Conservation (phyloP, 2,888 invertebrate species). For the Gasteruption jaculator region DNA sequence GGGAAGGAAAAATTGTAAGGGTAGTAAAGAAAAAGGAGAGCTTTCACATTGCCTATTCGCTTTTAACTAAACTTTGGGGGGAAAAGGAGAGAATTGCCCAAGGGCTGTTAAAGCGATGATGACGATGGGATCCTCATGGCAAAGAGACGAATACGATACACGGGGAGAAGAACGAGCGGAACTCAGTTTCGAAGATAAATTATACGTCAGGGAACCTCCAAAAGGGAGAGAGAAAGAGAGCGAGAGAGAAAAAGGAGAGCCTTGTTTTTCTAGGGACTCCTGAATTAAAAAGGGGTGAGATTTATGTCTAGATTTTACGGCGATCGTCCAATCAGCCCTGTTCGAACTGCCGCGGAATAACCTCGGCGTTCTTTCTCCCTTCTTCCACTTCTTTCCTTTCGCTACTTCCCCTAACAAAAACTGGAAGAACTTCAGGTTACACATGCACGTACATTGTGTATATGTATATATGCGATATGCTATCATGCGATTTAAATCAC, state of each 20-base stretch:
- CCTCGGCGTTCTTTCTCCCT: no score
- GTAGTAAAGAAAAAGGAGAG: neutral
- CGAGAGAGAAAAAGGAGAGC: slow-evolving; percentile 12
- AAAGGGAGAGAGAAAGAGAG: slow-evolving; percentile 5
- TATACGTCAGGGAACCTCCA: slow-evolving; percentile 25
- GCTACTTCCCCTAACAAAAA: no score
- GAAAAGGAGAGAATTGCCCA: no score
- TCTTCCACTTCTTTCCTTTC: no score
- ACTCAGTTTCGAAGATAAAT: slow-evolving; percentile 28
- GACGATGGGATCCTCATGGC: slow-evolving; percentile 24
- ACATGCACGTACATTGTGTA: no score
- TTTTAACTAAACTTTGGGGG: no score
- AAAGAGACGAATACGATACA: slow-evolving; percentile 11
- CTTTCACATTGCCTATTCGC: neutral
- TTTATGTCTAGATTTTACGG: slow-evolving; percentile 31
- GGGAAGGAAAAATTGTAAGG: neutral
- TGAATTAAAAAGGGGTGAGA: slow-evolving; percentile 30
- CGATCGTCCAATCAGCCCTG: slow-evolving; percentile 27
- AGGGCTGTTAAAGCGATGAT: slow-evolving; percentile 29
- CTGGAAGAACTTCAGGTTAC: no score
- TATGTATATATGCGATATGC: no score
- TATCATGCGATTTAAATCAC: no score
- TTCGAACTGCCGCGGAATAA: slow-evolving; percentile 1
- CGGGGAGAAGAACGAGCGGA: slow-evolving; percentile 11
- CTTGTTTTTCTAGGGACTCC: slow-evolving; percentile 31